phyloP scores from a whole-genome alignment of 2,113 vertebrate genomes.

The Aramus guarauna region DNA sequence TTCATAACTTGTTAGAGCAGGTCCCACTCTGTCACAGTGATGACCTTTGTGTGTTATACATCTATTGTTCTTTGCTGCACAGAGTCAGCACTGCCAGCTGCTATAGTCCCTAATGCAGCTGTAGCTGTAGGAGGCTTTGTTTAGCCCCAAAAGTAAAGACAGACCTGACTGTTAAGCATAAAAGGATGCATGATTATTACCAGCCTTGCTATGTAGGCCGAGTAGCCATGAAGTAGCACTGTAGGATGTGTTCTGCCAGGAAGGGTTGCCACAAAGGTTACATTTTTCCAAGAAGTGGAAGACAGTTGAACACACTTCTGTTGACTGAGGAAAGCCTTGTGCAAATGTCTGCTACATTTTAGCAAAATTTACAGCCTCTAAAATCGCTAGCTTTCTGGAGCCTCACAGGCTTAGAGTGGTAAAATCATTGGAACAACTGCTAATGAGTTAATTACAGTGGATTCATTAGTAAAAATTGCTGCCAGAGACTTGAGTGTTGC shows the following conservation, averaged over 20 bases:
- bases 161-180: not conserved
- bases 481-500: constrained; percentile 31
- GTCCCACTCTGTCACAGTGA: not conserved
- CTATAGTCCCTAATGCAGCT: not conserved
- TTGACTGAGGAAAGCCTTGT: constrained; percentile 20
- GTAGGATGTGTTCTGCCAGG: not conserved
- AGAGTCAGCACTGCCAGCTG: not conserved
- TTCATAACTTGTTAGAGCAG: constrained; percentile 46
- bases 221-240: not conserved
- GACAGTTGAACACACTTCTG: not conserved
- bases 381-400: constrained; percentile 20
- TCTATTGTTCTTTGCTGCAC: not conserved
- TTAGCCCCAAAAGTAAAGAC: not conserved
- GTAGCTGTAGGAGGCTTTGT: not conserved
- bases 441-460: constrained; percentile 62
- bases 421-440: constrained; percentile 44
- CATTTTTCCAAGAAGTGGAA: not conserved
- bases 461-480: constrained; percentile 51
- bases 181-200: not conserved
- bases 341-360: not conserved
- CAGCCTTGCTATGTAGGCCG: not conserved
- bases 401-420: constrained; percentile 35
- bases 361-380: constrained; percentile 42
- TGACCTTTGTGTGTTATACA: constrained; percentile 32
- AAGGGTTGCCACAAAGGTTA: not conserved